Base-by-base conservation (phyloP, 2,888 invertebrate species). In the Ommatoiulus sabulosus region DNA sequence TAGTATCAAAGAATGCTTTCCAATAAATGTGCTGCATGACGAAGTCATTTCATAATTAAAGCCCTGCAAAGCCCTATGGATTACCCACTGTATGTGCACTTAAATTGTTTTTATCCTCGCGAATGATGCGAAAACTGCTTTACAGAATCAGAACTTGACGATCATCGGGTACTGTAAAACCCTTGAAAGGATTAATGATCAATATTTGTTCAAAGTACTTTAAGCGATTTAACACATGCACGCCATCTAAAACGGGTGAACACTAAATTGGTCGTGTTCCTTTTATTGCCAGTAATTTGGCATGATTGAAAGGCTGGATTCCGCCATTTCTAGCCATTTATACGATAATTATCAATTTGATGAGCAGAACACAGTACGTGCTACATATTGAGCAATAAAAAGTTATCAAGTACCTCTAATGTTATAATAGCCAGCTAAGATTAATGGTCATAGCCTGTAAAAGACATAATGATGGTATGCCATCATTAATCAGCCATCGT, bases 291-390 rank as follows among this genome's bases (percentile, higher is more conserved):
- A 3, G n/a, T 63, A 63, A 63, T 63, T 63, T 63, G n/a, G n/a
- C 63, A 63, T 63, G 63, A 63, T 10, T 63, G 63, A 63, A 63
- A n/a, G 63, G 3, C n/a, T n/a, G n/a, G n/a, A 63, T 63, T 63
- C 63, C 2, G 63, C n/a, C 63, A 63, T 63, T 63, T 63, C n/a
- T 7, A 17, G 63, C n/a, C 63, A 17, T n/a, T n/a, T 63, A 63
- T 63, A 63, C 63, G 63, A 63, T 63, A 63, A 63, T 63, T 63
- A 63, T 63, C 63, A 63, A 63, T 63, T 63, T 63, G 63, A n/a
- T 17, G 63, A 63, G 63, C 63, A 63, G 63, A 63, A 63, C 63
- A 63, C 63, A 63, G 63, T n/a, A 63, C n/a, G n/a, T 4, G 17
- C 17, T 20, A n/a, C n/a, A n/a, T n/a, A 63, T 7, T 63, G n/a